These are phyloP conservation scores for Rhizomys pruinosus DNA, from an alignment of 2,113 vertebrate genomes.

Conservation along the genomic window DNA sequence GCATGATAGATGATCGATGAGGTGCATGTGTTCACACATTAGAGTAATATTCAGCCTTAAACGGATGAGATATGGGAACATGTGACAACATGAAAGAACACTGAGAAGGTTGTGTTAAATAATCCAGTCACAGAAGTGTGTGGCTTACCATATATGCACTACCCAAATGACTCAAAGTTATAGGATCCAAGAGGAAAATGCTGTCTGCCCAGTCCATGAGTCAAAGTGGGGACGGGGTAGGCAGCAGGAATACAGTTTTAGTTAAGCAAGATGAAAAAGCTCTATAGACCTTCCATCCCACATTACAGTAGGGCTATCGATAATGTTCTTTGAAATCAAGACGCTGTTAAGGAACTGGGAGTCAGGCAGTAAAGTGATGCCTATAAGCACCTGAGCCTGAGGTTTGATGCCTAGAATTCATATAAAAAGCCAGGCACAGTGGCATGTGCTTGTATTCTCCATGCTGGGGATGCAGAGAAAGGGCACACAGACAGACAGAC, in stretches of 20 bases:
- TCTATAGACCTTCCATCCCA: neutral
- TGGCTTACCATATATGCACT: neutral
- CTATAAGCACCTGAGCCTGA: neutral
- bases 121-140: neutral
- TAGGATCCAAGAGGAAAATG: neutral
- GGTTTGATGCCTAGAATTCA: neutral
- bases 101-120: neutral
- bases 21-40: rapidly evolving
- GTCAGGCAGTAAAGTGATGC: no score
- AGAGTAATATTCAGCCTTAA: neutral
- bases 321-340: neutral
- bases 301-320: no score
- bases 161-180: neutral
- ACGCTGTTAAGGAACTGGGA: neutral
- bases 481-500: no score
- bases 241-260: neutral
- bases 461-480: no score
- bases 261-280: neutral
- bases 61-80: neutral
- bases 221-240: neutral
- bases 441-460: neutral
- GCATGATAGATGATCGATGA: neutral
- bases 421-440: no score
- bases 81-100: rapidly evolving
- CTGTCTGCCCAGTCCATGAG: neutral